Evolutionary conservation across 23 tunicate genomes (phyloP).

Genomic region (Ascidia mentula): DNA sequence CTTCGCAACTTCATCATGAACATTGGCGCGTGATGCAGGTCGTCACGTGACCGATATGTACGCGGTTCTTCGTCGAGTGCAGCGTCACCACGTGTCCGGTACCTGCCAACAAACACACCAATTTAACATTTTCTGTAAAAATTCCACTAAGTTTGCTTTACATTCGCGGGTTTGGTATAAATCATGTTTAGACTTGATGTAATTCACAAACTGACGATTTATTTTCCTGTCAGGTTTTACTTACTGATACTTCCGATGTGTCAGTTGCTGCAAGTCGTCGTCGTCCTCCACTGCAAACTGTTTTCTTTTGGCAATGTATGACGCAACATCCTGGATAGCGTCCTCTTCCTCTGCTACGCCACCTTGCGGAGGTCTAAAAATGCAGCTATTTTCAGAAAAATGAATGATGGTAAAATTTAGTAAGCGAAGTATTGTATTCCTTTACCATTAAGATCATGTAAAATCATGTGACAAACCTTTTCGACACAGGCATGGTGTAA

Average conservation of each 20-base stretch:
- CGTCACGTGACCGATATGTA: background rate
- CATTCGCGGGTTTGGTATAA: too few species aligned
- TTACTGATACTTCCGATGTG: constrained; percentile 73
- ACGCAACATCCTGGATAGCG: constrained; percentile 34
- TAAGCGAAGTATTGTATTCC: background rate
- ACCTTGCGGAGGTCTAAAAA: constrained; percentile 44
- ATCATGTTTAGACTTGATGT: too few species aligned
- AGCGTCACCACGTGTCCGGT: constrained; percentile 12
- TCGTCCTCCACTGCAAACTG: constrained; percentile 88
- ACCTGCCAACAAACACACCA: background rate
- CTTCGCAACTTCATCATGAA: constrained; percentile 85
- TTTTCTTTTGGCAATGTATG: constrained; percentile 69
- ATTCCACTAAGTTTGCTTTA: too few species aligned
- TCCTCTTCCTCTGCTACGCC: constrained; percentile 55
- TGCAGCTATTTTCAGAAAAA: background rate
- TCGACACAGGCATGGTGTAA: constrained; percentile 46
- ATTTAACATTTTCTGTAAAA: too few species aligned
- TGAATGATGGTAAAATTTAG: background rate
- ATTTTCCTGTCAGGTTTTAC: too few species aligned
- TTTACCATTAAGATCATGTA: background rate
- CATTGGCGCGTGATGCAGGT: constrained; percentile 71
- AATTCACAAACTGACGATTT: too few species aligned
- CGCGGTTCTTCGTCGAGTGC: background rate
- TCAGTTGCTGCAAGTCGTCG: constrained; percentile 60
- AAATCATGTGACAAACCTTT: constrained; percentile 22